Evolutionary conservation across 2,888 invertebrate species (phyloP), one percentile per base, ranked within the genome.

Genomic region (Synanthedon andrenaeformis): DNA sequence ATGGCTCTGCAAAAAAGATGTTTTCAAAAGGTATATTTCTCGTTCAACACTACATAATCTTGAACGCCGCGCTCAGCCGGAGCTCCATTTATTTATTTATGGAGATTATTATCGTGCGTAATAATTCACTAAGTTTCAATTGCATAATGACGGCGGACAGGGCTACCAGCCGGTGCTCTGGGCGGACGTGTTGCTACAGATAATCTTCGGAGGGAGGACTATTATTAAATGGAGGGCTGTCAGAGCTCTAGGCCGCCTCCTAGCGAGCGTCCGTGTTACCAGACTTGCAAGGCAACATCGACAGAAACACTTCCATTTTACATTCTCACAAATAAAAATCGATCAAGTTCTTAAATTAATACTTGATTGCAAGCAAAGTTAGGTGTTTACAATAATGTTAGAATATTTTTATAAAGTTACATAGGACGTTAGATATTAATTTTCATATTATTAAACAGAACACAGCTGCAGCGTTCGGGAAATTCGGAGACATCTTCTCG

Each of bases 101-200:
- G 75, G 64, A 80, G 83, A 85, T 83, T 82, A 82, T 84, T 81
- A 86, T 83, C 82, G 76, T 80, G 79, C 75, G 82, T 86, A 81
- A 86, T 87, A 86, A 82, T 84, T 87, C 87, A 86, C 82, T 82
- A 85, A 86, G 82, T 83, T 87, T 87, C 87, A 87, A 87, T 87
- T 86, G 87, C 86, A 82, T 87, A 86, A 87, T 86, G 82, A 83
- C 70, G 79, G 80, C 79, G 67, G 82, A 82, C 82, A 78, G 71
- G 67, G 78, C 82, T 83, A 83, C 84, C 72, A 82, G 72, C 67
- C 55, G 54, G 68, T 64, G 73, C 82, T 81, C 73, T 67, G 73
- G 82, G 82, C 84, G 80, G 76, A 80, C 79, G 73, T 71, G 60
- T 56, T 60, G 60, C 64, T 54, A 63, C 69, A 78, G 85, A 84